Evolutionary conservation across 2,888 invertebrate species (phyloP).

Genomic region (Drosophila austrosaltans): DNA sequence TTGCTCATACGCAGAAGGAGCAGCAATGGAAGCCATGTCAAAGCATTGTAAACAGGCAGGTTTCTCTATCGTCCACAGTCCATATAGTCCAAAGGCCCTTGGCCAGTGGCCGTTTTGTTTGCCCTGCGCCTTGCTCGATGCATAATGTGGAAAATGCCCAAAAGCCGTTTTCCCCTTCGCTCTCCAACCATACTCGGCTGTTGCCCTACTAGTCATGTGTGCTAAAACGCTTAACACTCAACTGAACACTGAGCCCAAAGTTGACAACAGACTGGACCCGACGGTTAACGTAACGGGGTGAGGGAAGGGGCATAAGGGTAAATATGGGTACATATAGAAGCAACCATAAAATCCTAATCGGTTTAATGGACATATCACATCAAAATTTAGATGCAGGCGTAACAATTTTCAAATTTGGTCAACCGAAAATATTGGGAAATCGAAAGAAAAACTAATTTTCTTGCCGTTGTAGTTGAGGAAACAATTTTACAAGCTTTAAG

Average conservation of each 20-base stretch:
- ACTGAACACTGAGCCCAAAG: constrained; percentile 48
- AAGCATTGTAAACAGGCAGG: constrained; percentile 38
- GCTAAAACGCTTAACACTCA: constrained; percentile 66
- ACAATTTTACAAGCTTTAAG: neutral
- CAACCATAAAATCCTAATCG: constrained; percentile 56
- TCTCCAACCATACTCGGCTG: neutral
- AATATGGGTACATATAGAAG: neutral
- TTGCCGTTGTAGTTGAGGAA: neutral
- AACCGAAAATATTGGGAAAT: constrained; percentile 11
- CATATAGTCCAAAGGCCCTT: neutral
- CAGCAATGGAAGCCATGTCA: constrained; percentile 29
- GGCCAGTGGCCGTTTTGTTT: constrained; percentile 16
- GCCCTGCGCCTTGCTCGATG: constrained; percentile 7
- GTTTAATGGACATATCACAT: constrained; percentile 34
- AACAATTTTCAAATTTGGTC: constrained; percentile 7
- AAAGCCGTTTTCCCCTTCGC: neutral
- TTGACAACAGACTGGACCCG: constrained; percentile 19
- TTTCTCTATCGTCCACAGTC: neutral
- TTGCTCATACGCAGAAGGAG: constrained; percentile 49
- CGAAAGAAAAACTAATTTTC: constrained; percentile 5
- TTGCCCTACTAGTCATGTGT: constrained; percentile 11
- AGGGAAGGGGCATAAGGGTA: neutral
- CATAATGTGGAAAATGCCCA: constrained; percentile 19
- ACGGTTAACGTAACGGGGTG: too few relatives aligned
- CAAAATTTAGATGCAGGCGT: constrained; percentile 16